Evolutionary conservation across 2,113 vertebrate species (phyloP).

Genomic region (Cryptomyrus ogoouensis): DNA sequence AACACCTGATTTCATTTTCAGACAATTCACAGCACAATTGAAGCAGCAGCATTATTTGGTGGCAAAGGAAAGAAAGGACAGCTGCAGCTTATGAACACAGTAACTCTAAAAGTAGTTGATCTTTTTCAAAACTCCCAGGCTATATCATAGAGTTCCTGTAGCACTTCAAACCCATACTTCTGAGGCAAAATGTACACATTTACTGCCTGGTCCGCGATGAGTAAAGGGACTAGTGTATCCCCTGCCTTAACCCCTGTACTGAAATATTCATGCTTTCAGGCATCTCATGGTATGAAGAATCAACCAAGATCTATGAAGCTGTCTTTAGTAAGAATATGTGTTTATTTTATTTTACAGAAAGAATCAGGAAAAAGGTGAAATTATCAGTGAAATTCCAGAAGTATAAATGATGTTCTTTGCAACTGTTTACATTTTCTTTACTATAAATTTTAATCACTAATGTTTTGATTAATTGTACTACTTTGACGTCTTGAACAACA

Average conservation of each 20-base stretch:
- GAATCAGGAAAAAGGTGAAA: background rate
- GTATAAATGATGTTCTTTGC: background rate
- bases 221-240: background rate
- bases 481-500: background rate
- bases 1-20: too few species aligned
- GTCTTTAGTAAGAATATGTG: background rate
- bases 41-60: too few species aligned
- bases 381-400: background rate
- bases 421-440: background rate
- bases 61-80: too few species aligned
- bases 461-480: background rate
- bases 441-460: background rate
- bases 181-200: background rate
- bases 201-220: background rate
- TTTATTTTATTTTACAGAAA: background rate
- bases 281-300: background rate
- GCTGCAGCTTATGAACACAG: too few species aligned
- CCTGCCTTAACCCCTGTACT: background rate
- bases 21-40: too few species aligned
- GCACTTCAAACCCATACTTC: background rate
- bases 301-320: background rate
- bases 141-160: background rate
- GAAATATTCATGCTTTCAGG: too few species aligned
- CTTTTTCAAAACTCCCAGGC: background rate
- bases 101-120: too few species aligned